Evolutionary conservation across 1,140 invertebrate species (phyloP), one percentile per base, ranked within the genome.

Genomic region (Amphibalanus amphitrite): DNA sequence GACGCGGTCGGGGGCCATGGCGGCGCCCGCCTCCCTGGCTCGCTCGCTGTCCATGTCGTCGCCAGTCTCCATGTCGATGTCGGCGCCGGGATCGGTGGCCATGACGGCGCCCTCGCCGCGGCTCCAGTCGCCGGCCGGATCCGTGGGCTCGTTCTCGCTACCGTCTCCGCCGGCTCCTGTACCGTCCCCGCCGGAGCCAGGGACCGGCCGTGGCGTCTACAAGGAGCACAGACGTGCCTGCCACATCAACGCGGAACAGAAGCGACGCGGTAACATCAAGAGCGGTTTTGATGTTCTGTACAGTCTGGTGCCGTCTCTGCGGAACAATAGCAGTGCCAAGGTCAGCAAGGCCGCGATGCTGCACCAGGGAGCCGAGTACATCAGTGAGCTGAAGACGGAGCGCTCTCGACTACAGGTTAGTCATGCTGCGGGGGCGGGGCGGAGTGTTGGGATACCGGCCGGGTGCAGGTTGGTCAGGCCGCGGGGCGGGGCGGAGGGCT

Each of bases 211-310:
- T 20, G 47, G 47, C 6, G 47, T 59, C 69, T 75, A 74, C 70
- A 74, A 72, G 15, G 75, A 76, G 68, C 74, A 80, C 71, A 78
- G 83, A 67, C 77, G 82, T 71, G 81, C 81, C 26, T 80, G 92
- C 33, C 96, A 98, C 80, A 92, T 97, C 73, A 95, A 97, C 80
- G 94, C 96, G 0, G 97, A 99, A 79, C 95, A 98, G 82, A 99
- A 98, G 80, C 85, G 97, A 40, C 85, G 96, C 64, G 95, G 92
- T 79, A 97, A 97, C 79, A 97, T 98, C 75, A 98, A 98, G 83
- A 95, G 91, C 82, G 95, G 95, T 29, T 98, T 98, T 81, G 95
- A 98, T 80, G 90, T 89, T 79, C 83, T 98, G 71, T 91, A 96
- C 80, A 88, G 88, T 72, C 83, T 98, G n/a, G 93, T 98, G 78